Conservation (phyloP, 2,888 invertebrate genomes). For the Andricus quercusramuli region DNA sequence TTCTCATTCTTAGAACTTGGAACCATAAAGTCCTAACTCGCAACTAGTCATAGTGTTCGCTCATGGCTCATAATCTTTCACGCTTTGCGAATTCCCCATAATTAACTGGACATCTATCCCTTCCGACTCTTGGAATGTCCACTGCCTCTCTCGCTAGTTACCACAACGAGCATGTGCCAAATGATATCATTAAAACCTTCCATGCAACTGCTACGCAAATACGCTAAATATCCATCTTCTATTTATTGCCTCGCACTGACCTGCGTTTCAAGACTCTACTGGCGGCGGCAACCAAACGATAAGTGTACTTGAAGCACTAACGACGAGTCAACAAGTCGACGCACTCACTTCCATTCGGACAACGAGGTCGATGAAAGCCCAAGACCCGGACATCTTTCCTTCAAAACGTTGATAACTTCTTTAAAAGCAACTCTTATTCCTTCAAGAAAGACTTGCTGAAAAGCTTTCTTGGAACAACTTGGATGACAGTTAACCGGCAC, state of each 20-base stretch:
- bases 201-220: conserved; percentile 35
- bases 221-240: conserved; percentile 39
- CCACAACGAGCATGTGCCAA: conserved; percentile 37
- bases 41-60: neutral
- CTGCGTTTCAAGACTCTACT: conserved; percentile 25
- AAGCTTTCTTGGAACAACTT: neutral
- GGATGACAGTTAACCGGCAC: neutral
- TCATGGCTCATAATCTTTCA: conserved; percentile 14
- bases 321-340: conserved; percentile 60
- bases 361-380: conserved; percentile 69
- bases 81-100: conserved; percentile 16
- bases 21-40: neutral
- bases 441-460: neutral
- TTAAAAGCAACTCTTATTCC: neutral
- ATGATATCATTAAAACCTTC: conserved; percentile 37
- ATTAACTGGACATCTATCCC: conserved; percentile 38
- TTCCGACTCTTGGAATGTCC: conserved; percentile 23
- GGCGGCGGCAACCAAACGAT: conserved; percentile 44
- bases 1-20: conserved; percentile 17
- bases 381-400: conserved; percentile 41
- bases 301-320: conserved; percentile 44
- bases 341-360: conserved; percentile 57
- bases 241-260: conserved; percentile 39
- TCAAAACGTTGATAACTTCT: conserved; percentile 4
- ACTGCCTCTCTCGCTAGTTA: conserved; percentile 27